Evolutionary conservation across 1,140 invertebrate species (phyloP).

Genomic region (Atta cephalotes): DNA sequence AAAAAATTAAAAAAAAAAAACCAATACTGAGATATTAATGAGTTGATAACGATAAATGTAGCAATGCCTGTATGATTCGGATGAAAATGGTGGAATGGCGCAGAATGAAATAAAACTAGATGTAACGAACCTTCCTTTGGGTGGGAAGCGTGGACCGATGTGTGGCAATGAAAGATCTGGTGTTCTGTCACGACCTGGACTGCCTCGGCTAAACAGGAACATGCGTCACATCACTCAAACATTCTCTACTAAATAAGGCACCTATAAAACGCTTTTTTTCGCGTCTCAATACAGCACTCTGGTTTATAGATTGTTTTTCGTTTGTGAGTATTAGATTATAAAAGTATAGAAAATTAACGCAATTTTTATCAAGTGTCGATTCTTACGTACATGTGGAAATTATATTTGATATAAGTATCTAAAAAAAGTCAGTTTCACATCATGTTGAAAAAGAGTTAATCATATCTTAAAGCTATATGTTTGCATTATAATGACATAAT

Average conservation of each 20-base stretch:
- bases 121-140: slow-evolving; percentile 90
- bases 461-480: slow-evolving; percentile 39
- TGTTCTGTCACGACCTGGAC: slow-evolving; percentile 92
- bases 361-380: neutral
- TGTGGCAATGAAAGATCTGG: slow-evolving; percentile 93
- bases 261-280: slow-evolving; percentile 25
- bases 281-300: slow-evolving; percentile 30
- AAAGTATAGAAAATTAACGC: slow-evolving; percentile 20
- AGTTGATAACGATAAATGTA: slow-evolving; percentile 10
- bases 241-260: slow-evolving; percentile 70
- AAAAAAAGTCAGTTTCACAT: neutral
- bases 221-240: slow-evolving; percentile 87
- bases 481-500: neutral
- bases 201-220: slow-evolving; percentile 92
- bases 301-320: slow-evolving; percentile 21
- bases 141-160: slow-evolving; percentile 94
- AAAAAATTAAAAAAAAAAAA: slow-evolving; percentile 5
- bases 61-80: slow-evolving; percentile 25
- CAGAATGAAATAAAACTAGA: slow-evolving; percentile 27
- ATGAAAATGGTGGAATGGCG: slow-evolving; percentile 23
- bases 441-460: neutral
- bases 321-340: neutral
- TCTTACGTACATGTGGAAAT: neutral
- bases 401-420: neutral
- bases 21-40: slow-evolving; percentile 39